Conservation (phyloP, 1,140 invertebrate species). For the Ips typographus region DNA sequence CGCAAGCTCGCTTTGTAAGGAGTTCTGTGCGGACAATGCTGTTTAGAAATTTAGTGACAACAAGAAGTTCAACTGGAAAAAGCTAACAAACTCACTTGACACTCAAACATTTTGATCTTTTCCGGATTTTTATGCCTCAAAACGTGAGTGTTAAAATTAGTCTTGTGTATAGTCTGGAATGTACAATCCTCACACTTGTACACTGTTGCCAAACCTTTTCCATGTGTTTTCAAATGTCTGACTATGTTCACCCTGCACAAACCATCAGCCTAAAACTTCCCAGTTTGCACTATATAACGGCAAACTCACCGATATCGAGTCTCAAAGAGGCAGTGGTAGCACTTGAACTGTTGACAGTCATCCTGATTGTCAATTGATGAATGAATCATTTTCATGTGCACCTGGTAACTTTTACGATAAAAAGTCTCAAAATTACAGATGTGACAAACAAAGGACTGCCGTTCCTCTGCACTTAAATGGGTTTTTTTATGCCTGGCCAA, state of each 20-base stretch:
- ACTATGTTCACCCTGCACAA: slow-evolving; percentile 23
- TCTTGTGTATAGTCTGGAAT: slow-evolving; percentile 27
- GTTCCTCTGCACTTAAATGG: slow-evolving; percentile 15
- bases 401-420: slow-evolving; percentile 17
- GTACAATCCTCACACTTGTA: slow-evolving; percentile 19
- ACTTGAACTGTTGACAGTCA: slow-evolving; percentile 15
- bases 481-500: slow-evolving; percentile 23
- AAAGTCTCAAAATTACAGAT: slow-evolving; percentile 19
- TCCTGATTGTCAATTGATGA: neutral
- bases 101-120: slow-evolving; percentile 20
- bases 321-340: slow-evolving; percentile 27
- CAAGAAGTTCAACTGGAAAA: neutral
- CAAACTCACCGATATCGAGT: slow-evolving; percentile 17
- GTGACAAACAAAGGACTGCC: slow-evolving; percentile 16
- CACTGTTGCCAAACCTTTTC: slow-evolving; percentile 15
- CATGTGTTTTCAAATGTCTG: slow-evolving; percentile 24
- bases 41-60: neutral
- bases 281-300: neutral
- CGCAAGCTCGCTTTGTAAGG: slow-evolving; percentile 20
- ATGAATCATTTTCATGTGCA: slow-evolving; percentile 28
- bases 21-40: slow-evolving; percentile 25
- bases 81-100: slow-evolving; percentile 7
- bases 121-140: slow-evolving; percentile 21
- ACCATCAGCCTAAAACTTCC: neutral
- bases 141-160: slow-evolving; percentile 27